Evolutionary conservation across 1,140 invertebrate genomes (phyloP), one percentile per base, ranked within the genome.

Genomic region (Trachymyrmex cornetzi): DNA sequence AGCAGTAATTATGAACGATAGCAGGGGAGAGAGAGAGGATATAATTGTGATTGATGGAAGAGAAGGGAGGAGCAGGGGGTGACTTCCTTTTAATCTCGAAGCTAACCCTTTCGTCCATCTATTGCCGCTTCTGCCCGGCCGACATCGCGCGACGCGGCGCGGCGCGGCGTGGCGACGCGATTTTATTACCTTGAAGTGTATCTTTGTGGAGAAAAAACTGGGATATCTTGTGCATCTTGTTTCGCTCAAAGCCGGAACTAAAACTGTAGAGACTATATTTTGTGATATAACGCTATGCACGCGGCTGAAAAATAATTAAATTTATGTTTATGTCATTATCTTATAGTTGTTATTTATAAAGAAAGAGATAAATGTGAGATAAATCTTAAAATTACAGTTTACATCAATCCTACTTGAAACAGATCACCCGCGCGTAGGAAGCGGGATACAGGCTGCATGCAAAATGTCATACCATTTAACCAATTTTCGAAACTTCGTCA

Each of bases 71-170:
- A 80, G 82, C 87, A 90, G 91, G 91, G 92, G 92, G 87, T 93
- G 93, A 94, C 93, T 94, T 94, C 93, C 93, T 94, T 94, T 94
- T 94, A 94, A 94, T 94, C 93, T 94, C 90, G 89, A 89, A 90
- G 69, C 90, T 92, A 93, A 93, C 93, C 92, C 93, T 92, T 93
- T 93, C 91, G 88, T 89, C 85, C 92, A 77, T 91, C 90, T 89
- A 89, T 91, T 91, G 87, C 90, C 85, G 90, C 84, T 88, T 82
- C 89, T 90, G 87, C 61, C 77, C 30, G 80, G 59, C 53, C 55
- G 67, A 74, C 77, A 69, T 48, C 79, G 74, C 59, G n/a, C 72
- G 53, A 11, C 14, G 71, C 50, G 50, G 24, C 44, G 67, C 22
- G 19, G 11, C 86, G 85, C 80, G 44, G 12, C 44, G 44, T 1